A percentile compares a stretch with the other conserved stretches of the same genome.
Evolutionary conservation across 2,113 vertebrate genomes (phyloP).

Genomic region (Brachirus orientalis): DNA sequence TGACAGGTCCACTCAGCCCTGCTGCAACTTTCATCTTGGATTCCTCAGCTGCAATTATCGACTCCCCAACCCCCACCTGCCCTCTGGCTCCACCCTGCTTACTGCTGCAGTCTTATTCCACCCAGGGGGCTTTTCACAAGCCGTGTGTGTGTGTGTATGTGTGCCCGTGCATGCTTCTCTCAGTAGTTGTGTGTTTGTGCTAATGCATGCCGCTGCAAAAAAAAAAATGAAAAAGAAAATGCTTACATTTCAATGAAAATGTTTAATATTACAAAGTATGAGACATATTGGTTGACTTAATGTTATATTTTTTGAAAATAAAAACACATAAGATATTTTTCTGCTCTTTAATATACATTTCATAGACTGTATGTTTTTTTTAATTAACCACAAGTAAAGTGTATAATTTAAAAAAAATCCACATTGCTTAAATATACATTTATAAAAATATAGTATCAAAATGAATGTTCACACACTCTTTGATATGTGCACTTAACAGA

Average conservation of each 20-base stretch:
- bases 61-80: constrained; percentile 22
- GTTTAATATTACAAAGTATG: background rate
- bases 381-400: background rate
- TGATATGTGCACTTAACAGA: constrained; percentile 14
- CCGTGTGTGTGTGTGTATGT: constrained; percentile 5
- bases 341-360: constrained; percentile 13
- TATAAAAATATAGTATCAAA: constrained; percentile 57
- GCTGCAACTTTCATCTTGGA: constrained; percentile 54
- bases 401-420: constrained; percentile 38
- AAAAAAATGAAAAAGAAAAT: background rate
- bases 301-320: constrained; percentile 41
- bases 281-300: constrained; percentile 19
- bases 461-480: constrained; percentile 17
- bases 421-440: constrained; percentile 53
- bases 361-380: constrained; percentile 18
- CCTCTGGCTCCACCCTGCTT: constrained; percentile 55
- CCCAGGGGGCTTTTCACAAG: constrained; percentile 38
- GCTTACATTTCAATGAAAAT: constrained; percentile 1
- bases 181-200: constrained; percentile 27
- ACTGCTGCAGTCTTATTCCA: constrained; percentile 61
- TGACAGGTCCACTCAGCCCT: constrained; percentile 34
- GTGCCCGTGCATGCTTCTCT: constrained; percentile 20
- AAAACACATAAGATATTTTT: constrained; percentile 31
- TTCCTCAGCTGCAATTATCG: constrained; percentile 46
- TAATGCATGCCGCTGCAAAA: constrained; percentile 22